phyloP scores from a whole-genome alignment of 2,888 invertebrate species.

The Apamea anceps region DNA sequence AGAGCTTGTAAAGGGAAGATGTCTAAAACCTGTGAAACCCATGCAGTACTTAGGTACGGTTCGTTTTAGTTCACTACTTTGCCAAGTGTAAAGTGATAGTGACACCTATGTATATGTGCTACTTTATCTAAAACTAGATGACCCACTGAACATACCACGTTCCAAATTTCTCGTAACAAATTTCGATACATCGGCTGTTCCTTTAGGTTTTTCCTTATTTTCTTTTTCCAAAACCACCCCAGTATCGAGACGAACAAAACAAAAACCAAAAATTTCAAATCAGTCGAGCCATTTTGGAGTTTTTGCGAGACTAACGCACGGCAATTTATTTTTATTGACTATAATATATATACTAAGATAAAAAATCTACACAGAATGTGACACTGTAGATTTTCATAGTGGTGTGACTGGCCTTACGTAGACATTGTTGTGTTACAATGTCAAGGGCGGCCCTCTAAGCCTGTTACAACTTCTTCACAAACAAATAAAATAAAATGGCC shows the following conservation, averaged over 20 bases:
- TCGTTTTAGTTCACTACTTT: not conserved
- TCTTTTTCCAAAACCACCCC: not conserved
- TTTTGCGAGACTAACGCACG: not conserved
- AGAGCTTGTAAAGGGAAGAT: not conserved
- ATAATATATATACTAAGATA: not conserved
- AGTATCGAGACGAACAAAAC: not conserved
- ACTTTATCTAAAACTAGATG: not conserved
- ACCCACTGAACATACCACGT: not conserved
- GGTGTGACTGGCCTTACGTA: not conserved
- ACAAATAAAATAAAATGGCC: not conserved
- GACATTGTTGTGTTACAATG: constrained; percentile 25
- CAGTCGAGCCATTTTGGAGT: not conserved
- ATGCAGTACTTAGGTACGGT: not conserved
- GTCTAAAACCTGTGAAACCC: not conserved
- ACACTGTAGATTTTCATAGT: not conserved
- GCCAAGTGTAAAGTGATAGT: not conserved
- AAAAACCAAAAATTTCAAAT: not conserved
- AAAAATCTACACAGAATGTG: not conserved
- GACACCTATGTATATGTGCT: no score
- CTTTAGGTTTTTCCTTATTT: not conserved
- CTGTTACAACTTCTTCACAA: not conserved
- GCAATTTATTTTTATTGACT: no score
- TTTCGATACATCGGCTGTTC: no score
- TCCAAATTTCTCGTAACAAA: no score
- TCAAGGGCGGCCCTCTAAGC: constrained; percentile 1